Base-by-base conservation (phyloP, 2,888 invertebrate species). In the Dynastes maya region DNA sequence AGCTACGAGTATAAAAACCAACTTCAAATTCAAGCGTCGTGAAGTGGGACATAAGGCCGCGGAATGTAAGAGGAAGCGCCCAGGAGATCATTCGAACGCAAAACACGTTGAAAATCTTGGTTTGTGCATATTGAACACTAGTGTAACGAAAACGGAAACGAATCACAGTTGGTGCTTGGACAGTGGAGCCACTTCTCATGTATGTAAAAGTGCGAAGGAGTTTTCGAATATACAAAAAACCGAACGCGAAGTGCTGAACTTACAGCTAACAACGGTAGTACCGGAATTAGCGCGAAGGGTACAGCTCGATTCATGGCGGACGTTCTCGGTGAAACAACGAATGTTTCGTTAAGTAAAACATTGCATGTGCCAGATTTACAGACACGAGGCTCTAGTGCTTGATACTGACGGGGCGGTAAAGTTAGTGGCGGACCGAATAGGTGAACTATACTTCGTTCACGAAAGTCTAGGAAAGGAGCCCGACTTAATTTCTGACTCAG, bases 21-120 rank as follows among this genome's bases (percentile, higher is more conserved):
- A 22, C 13, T 63, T 64, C 22, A 79, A 79, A 68, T 77, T 58
- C 29, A 40, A 22, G 53, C 78, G 79, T 63, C 27, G 65, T 16
- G 77, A 78, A 71, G 11, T 49, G 5, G 77, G 77, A 22, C 79
- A 79, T 32, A 70, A 71, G 63, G 67, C 64, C 16, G 64, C 32
- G 16, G 71, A 16, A 79, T 29, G 3, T 29, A 29, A 29, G 29
- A 29, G 16, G 16, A 0, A 29, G 29, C 29, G 29, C 29, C 2
- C 29, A 29, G 29, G 29, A 29, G 29, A 29, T 29, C 29, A 3
- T 29, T 29, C 29, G 29, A 29, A 22, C 68, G 72, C 22, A 68
- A 68, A 49, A 63, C 49, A 29, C 29, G 29, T 29, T 16, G 16
- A 16, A 16, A 16, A 16, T 16, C 16, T 16, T 16, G 16, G 16